Percentiles rank a stretch among this genome's conserved stretches.
Conservation (phyloP, 92 coral and sea anemone genomes). For the Epizoanthus ramosus region DNA sequence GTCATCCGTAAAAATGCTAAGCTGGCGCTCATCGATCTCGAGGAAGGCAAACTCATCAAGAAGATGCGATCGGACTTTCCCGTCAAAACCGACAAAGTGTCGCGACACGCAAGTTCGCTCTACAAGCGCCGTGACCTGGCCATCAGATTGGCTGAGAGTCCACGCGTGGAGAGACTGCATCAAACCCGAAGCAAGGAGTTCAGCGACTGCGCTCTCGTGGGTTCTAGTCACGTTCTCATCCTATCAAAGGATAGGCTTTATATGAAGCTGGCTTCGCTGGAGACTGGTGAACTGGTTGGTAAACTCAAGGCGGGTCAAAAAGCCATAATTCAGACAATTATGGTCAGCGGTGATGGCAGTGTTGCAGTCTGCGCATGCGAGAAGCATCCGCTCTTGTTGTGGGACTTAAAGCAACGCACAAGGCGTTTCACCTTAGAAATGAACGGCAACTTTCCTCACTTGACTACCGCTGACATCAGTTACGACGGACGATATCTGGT, state of each 20-base stretch:
- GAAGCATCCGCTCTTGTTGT: slow-evolving; percentile 82
- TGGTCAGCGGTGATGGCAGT: slow-evolving; percentile 93
- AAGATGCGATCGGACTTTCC: slow-evolving; percentile 91
- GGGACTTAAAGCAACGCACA: slow-evolving; percentile 82
- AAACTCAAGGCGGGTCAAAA: slow-evolving; percentile 91
- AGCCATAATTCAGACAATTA: slow-evolving; percentile 87
- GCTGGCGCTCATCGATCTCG: slow-evolving; percentile 92
- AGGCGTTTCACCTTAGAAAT: slow-evolving; percentile 73
- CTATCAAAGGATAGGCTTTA: slow-evolving; percentile 88
- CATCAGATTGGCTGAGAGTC: slow-evolving; percentile 90
- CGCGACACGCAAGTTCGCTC: slow-evolving; percentile 95
- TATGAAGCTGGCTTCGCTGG: slow-evolving; percentile 90
- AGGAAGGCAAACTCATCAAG: slow-evolving; percentile 92
- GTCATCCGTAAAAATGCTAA: slow-evolving; percentile 92
- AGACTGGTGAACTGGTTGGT: slow-evolving; percentile 88
- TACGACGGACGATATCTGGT: slow-evolving; percentile 90
- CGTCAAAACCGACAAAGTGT: slow-evolving; percentile 76
- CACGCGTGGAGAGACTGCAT: slow-evolving; percentile 74
- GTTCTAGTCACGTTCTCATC: slow-evolving; percentile 82
- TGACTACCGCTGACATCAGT: slow-evolving; percentile 90
- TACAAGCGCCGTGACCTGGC: slow-evolving; percentile 98
- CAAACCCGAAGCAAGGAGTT: slow-evolving; percentile 80
- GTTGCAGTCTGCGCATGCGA: slow-evolving; percentile 92
- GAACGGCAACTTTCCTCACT: slow-evolving; percentile 86
- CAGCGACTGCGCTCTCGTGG: slow-evolving; percentile 95